A percentile compares a stretch with the other conserved stretches of the same genome.
Evolutionary conservation across 2,888 invertebrate species (phyloP).

Genomic region (Scaptomyza caliginosa): DNA sequence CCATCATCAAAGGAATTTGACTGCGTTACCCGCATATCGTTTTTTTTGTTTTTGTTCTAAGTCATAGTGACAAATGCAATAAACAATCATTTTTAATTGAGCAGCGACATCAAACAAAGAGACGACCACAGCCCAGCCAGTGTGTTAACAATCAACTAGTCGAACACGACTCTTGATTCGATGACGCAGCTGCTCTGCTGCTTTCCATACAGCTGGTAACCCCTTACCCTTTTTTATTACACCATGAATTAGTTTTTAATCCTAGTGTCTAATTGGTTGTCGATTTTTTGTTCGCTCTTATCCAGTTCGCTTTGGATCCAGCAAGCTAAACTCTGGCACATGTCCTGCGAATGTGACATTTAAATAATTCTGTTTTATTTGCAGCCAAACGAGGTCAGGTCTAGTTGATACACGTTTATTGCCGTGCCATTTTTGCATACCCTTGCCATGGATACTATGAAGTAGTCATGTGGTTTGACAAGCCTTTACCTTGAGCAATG

Average conservation of each 20-base stretch:
- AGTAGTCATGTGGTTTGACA: neutral
- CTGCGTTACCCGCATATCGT: slow-evolving; percentile 62
- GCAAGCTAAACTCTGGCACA: neutral
- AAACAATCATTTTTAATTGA: slow-evolving; percentile 74
- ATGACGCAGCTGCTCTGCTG: slow-evolving; percentile 66
- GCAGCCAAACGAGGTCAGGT: neutral
- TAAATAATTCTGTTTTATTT: neutral
- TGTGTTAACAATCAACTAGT: slow-evolving; percentile 35
- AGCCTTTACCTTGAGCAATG: no score
- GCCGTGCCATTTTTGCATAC: neutral
- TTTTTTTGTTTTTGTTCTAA: slow-evolving; percentile 19
- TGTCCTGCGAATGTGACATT: neutral
- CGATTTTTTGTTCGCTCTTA: neutral
- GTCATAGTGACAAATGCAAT: slow-evolving; percentile 71
- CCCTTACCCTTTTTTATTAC: neutral
- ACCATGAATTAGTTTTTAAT: slow-evolving; percentile 14
- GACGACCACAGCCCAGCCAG: slow-evolving; percentile 2
- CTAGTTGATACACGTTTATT: neutral
- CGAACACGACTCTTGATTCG: slow-evolving; percentile 15
- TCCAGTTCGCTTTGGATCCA: neutral
- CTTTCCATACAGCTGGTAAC: no score
- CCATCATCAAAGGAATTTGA: slow-evolving; percentile 64
- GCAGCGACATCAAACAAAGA: slow-evolving; percentile 29
- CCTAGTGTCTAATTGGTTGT: neutral
- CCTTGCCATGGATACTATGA: neutral